Evolutionary conservation across 2,113 vertebrate genomes (phyloP), one percentile per base, ranked within the genome.

Genomic region (Syngnathus scovelli): DNA sequence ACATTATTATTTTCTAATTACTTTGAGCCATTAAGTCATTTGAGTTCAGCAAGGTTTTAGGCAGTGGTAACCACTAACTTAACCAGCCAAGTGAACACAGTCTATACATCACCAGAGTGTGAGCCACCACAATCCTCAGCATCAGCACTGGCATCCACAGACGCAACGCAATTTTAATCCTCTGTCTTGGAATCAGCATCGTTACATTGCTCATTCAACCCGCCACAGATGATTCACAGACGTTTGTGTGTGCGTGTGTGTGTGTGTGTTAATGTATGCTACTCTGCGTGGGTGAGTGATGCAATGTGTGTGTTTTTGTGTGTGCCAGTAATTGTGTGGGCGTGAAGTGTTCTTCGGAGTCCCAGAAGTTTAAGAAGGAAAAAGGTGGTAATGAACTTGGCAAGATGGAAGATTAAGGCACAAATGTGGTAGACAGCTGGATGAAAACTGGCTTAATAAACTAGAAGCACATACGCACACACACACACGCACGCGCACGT

Each of bases 111-210:
- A 95, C 95, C 90, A 88, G 75, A 75, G 74, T 46, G 4, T 79
- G 78, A 74, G 94, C 95, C 83, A 92, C 92, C 78, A 98, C 96
- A 84, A 98, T 98, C 92, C 96, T 93, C 77, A 98, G 90, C 90
- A 96, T 92, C 87, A 98, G 93, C 77, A 98, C 90, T 0, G 95
- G 95, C 70, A 96, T 94, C 95, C 95, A 98, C 86, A 98, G 92
- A 39, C 91, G 89, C 90, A 98, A 84, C 68, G 94, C 93, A 82
- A 98, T 95, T 92, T 93, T 98, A 87, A 96, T 95, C 83, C 90
- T 95, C 89, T 93, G 93, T 87, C 95, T 92, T 68, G 94, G 93
- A 64, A 92, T 92, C 90, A 79, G 91, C 94, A 98, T 96, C 83
- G 92, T 85, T 61, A 74, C 78, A 87, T 78, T 41, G 65, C 64